Evolutionary conservation across 2,797 vertebrate species (phyloP), one percentile per base, ranked within the genome.

Genomic region (Eurystomus glaucurus): DNA sequence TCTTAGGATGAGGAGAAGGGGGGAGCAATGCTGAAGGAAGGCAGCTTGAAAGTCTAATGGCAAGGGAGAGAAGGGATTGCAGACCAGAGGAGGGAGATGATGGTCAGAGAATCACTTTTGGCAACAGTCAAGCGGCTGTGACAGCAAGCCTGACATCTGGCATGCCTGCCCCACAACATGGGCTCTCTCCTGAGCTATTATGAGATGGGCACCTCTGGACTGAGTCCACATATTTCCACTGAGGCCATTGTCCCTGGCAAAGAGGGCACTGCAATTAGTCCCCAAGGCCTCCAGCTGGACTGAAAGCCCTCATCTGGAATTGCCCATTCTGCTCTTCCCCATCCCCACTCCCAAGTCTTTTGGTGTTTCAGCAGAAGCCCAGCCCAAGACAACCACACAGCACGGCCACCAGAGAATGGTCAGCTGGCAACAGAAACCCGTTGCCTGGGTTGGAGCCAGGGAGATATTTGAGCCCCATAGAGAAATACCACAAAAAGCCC

Each of bases 1-100:
- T 84, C 46, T 78, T 58, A 88, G 69, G 20, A 54, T 62, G 61
- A 88, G 82, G 33, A 93, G 68, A 94, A 85, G 10, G 68, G 51
- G 85, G 57, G 64, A 80, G 55, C 0, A 0, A 61, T 78, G 65
- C 37, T 71, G 33, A 70, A 80, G 17, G 39, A 20, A 77, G 39
- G 29, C 15, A 3, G 77, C 55, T 62, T 7, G 3, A 61, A 95
- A 93, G 31, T 91, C 76, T 61, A 7, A 3, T 28, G 64, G 52
- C 26, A 57, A 77, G 35, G 33, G 46, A 74, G 52, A 81, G 54
- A 86, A 51, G n/a, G 79, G 66, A 57, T 14, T 60, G 62, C 31
- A 37, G 46, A 58, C 25, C 43, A 79, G 35, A 21, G 13, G 46
- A 65, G 41, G 11, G 57, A 21, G 35, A 25, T 14, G 31, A 33